Percentiles rank a stretch among this genome's conserved stretches.
Conservation (phyloP, 2,888 invertebrate species). For the Meteorus cinctellus region DNA sequence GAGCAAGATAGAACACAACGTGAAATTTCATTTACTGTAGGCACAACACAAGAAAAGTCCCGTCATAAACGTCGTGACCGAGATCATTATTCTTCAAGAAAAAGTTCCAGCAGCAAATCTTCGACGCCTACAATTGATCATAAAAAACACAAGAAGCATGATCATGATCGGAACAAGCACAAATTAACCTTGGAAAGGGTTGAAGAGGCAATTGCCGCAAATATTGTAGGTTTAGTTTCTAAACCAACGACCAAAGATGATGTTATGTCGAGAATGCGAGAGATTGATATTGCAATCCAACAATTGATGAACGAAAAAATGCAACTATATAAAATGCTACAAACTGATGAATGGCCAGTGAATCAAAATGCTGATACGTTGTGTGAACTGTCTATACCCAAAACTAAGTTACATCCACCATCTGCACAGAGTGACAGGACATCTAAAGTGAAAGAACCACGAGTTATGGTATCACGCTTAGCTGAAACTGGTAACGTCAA, state of each 20-base stretch:
- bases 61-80: not conserved
- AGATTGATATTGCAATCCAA: slow-evolving; percentile 78
- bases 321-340: slow-evolving; percentile 76
- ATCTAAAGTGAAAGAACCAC: not conserved
- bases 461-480: slow-evolving; percentile 5
- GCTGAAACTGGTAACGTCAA: not conserved
- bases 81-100: slow-evolving; percentile 13
- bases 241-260: slow-evolving; percentile 62
- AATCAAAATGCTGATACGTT: not conserved
- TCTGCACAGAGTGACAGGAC: not conserved
- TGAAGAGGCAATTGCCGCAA: slow-evolving; percentile 51
- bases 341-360: slow-evolving; percentile 64
- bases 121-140: slow-evolving; percentile 12
- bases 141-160: slow-evolving; percentile 41
- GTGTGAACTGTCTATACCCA: not conserved
- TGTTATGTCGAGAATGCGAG: slow-evolving; percentile 77
- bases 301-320: slow-evolving; percentile 77
- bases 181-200: slow-evolving; percentile 51
- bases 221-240: slow-evolving; percentile 49
- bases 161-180: slow-evolving; percentile 42
- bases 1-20: slow-evolving; percentile 2
- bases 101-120: slow-evolving; percentile 31
- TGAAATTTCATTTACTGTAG: not conserved
- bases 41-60: not conserved
- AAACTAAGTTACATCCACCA: not conserved